Evolutionary conservation across 1,140 invertebrate species (phyloP).

Genomic region (Drosophila ficusphila): DNA sequence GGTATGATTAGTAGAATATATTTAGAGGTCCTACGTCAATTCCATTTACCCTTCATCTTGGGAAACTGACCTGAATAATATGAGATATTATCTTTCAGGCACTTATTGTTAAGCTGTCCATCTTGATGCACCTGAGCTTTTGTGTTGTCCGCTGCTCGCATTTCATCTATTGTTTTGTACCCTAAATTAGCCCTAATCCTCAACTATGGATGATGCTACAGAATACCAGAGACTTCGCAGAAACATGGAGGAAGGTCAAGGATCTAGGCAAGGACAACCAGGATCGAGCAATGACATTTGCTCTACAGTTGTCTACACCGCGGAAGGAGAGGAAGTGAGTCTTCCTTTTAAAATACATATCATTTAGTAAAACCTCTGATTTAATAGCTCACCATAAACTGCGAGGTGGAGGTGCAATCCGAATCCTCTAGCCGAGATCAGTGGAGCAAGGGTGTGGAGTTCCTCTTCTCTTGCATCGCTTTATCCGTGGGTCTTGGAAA

Average conservation of each 20-base stretch:
- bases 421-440: conserved; percentile 28
- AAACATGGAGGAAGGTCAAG: conserved; percentile 2
- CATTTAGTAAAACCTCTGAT: neutral
- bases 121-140: conserved; percentile 25
- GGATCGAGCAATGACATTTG: neutral
- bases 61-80: neutral
- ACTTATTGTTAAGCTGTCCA: neutral
- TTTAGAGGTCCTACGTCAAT: neutral
- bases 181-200: conserved; percentile 6
- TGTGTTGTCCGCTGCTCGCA: conserved; percentile 34
- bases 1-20: too few species aligned
- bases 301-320: conserved; percentile 43
- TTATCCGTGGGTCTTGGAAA: conserved; percentile 94
- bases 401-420: conserved; percentile 10
- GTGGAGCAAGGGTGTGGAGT: conserved; percentile 92
- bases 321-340: conserved; percentile 28
- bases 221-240: conserved; percentile 42
- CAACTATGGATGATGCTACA: conserved; percentile 57
- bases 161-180: conserved; percentile 20
- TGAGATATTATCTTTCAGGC: conserved; percentile 10
- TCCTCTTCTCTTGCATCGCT: conserved; percentile 92
- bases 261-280: neutral
- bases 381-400: conserved; percentile 11
- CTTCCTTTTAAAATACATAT: neutral
- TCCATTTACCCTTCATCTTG: neutral